phyloP scores from a whole-genome alignment of 2,113 vertebrate genomes.

The Gasterosteus aculeatus region DNA sequence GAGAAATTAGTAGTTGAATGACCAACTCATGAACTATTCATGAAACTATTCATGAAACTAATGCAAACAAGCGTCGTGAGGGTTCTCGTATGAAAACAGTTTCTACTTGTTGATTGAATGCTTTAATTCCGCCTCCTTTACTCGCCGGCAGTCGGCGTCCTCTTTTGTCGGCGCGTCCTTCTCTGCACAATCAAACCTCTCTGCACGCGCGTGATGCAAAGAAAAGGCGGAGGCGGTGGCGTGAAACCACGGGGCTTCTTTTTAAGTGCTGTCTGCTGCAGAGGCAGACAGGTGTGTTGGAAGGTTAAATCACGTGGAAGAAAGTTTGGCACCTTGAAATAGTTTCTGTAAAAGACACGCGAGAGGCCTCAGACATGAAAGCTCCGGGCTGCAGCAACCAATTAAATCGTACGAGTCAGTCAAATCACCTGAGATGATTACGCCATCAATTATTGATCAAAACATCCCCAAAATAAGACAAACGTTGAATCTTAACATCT shows the following conservation, averaged over 20 bases:
- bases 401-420: background rate
- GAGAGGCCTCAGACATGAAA: background rate
- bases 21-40: too few relatives aligned
- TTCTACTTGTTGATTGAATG: background rate
- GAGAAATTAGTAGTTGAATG: background rate
- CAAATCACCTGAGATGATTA: conserved; percentile 1
- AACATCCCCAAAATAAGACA: background rate
- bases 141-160: background rate
- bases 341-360: background rate
- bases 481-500: background rate
- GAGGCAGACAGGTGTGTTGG: too few relatives aligned
- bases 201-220: too few relatives aligned
- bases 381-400: background rate
- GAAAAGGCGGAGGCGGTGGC: background rate
- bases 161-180: background rate
- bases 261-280: background rate
- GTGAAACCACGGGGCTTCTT: background rate
- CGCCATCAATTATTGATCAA: background rate
- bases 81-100: background rate
- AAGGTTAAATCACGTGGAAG: background rate
- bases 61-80: background rate
- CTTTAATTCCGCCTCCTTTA: background rate
- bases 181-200: background rate
- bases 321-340: background rate
- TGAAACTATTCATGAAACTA: background rate